A percentile compares a stretch with the other conserved stretches of the same genome.
These are phyloP conservation scores for Mionectes olivaceus DNA, from an alignment of 2,797 vertebrate genomes.

Conservation along the genomic window DNA sequence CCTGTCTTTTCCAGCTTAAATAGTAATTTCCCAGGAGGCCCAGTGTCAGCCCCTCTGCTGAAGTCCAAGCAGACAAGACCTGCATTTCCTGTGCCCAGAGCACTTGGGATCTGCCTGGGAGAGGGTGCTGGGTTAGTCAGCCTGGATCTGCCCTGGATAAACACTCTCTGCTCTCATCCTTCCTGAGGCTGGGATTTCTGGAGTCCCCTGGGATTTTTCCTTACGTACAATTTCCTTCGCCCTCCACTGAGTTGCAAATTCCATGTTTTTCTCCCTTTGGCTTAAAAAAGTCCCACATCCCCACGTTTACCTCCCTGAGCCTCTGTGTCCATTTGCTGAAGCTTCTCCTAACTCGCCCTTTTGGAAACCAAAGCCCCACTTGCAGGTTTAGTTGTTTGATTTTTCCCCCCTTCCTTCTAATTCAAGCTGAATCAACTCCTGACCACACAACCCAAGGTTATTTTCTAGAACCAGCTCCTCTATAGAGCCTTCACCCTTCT, in stretches of 20 bases:
- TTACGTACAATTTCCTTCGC: not conserved
- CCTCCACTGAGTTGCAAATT: not conserved
- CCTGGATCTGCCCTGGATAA: not conserved
- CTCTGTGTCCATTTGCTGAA: not conserved
- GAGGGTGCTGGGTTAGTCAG: not conserved
- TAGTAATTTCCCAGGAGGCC: not conserved
- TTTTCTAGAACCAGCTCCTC: not conserved
- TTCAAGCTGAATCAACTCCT: not conserved
- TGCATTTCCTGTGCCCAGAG: not conserved
- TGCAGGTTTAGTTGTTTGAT: not conserved
- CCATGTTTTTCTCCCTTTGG: not conserved
- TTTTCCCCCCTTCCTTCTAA: not conserved
- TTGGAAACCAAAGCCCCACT: not conserved
- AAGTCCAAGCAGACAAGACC: not conserved
- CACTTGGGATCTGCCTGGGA: not conserved
- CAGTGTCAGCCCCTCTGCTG: not conserved
- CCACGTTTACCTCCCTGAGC: not conserved
- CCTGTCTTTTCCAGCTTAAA: not conserved
- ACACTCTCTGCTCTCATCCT: not conserved
- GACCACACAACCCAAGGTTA: not conserved
- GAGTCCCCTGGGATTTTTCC: not conserved
- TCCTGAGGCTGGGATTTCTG: not conserved
- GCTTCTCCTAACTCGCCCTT: not conserved
- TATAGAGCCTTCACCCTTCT: not conserved
- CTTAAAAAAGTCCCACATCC: not conserved